Evolutionary conservation across 2,797 vertebrate genomes (phyloP), one percentile per base, ranked within the genome.

Genomic region (Helarctos malayanus): DNA sequence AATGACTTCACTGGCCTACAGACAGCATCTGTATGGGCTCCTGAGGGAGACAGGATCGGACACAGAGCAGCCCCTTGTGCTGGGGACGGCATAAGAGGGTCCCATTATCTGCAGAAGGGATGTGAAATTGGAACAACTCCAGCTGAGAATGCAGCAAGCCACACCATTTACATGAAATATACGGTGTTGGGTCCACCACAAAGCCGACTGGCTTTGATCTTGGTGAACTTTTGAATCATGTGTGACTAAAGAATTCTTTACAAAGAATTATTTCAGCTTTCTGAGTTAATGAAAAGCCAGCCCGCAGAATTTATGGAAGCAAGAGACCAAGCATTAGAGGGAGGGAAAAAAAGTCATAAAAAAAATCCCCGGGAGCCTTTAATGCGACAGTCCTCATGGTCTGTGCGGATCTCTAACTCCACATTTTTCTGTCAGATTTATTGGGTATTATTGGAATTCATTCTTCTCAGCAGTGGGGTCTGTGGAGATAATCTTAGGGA

Each of bases 221-320:
- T 94, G 95, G 97, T 95, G 97, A 98, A 98, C 95, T 98, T 97
- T 95, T 98, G 98, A 97, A 98, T 98, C 98, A 96, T 96, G 96
- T 92, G 97, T 95, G 94, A 98, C 98, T 97, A 97, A 98, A 98
- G 97, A 98, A 98, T 98, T 98, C 98, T 98, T 97, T 3, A 81
- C 97, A 98, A 98, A 98, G 98, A 98, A 98, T 98, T 98, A 98
- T 97, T 97, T 97, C 98, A 97, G 97, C 96, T 89, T 98, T 98
- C 97, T 38, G 83, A 94, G 97, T 98, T 98, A 98, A 98, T 98
- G 98, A 99, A 99, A 98, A 98, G 95, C 93, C 98, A 98, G 97
- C 95, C 98, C 14, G 49, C 75, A 98, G 97, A 98, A 99, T 98
- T 98, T 98, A 98, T 98, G 97, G 97, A 98, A 97, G 93, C 89